These are phyloP conservation scores for Sisyra terminalis DNA, from an alignment of 2,888 invertebrate genomes.

Conservation along the genomic window DNA sequence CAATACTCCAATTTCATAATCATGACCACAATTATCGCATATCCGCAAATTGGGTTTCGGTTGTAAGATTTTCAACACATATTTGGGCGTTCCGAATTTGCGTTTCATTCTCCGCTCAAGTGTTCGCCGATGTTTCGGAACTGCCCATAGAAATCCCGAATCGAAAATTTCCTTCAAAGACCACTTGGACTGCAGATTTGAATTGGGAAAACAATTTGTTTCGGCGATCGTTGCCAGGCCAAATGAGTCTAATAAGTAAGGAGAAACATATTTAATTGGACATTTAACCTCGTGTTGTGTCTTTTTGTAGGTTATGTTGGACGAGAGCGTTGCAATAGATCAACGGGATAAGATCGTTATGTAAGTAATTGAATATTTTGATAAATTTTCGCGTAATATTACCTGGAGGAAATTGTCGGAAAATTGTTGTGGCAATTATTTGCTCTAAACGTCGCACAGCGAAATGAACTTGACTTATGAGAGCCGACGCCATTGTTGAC, in stretches of 20 bases:
- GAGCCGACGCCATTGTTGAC: neutral
- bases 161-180: conserved; percentile 47
- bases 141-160: conserved; percentile 66
- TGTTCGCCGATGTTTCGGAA: conserved; percentile 61
- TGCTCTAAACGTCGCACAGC: conserved; percentile 27
- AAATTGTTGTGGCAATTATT: conserved; percentile 21
- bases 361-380: too few species aligned
- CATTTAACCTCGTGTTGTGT: too few species aligned
- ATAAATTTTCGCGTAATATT: conserved; percentile 8
- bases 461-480: neutral
- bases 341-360: too few species aligned
- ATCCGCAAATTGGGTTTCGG: conserved; percentile 58
- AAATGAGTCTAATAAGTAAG: neutral
- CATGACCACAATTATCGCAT: conserved; percentile 71
- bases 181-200: conserved; percentile 19
- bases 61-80: conserved; percentile 48
- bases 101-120: conserved; percentile 56
- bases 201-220: too few species aligned
- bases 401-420: conserved; percentile 32
- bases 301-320: conserved; percentile 7
- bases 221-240: too few species aligned
- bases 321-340: neutral
- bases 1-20: conserved; percentile 59
- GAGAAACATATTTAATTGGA: neutral
- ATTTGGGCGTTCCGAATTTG: conserved; percentile 51